A percentile compares a stretch with the other conserved stretches of the same genome.
phyloP scores from a whole-genome alignment of 2,888 invertebrate genomes.

The Harpalus rufipes region DNA sequence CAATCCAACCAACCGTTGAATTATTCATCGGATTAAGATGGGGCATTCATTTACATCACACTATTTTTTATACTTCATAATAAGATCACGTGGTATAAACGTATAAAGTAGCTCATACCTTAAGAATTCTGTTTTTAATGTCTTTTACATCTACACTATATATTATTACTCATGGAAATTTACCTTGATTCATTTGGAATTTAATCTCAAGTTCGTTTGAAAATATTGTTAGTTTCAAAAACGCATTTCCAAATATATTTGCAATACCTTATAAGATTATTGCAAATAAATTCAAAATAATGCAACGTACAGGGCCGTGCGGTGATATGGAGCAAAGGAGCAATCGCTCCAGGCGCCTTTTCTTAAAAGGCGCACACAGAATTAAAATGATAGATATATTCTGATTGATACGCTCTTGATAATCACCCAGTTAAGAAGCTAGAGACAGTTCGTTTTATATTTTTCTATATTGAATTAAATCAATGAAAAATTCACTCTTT shows the following conservation, averaged over 20 bases:
- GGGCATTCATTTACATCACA: constrained; percentile 46
- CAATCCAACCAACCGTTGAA: not conserved
- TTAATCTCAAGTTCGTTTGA: constrained; percentile 9
- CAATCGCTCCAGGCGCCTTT: too few relatives aligned
- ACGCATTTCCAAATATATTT: not conserved
- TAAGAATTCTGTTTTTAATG: constrained; percentile 29
- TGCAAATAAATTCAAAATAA: too few relatives aligned
- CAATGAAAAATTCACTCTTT: too few relatives aligned
- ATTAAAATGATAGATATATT: too few relatives aligned
- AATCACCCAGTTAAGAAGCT: too few relatives aligned
- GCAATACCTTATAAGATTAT: not conserved
- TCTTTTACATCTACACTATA: not conserved
- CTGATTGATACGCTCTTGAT: too few relatives aligned
- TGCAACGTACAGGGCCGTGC: too few relatives aligned
- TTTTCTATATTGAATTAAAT: too few relatives aligned
- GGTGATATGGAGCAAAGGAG: too few relatives aligned
- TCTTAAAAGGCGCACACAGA: too few relatives aligned
- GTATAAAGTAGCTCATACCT: constrained; percentile 17
- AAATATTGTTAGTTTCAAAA: not conserved
- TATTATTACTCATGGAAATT: constrained; percentile 44
- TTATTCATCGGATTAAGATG: constrained; percentile 55
- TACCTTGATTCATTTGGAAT: constrained; percentile 44
- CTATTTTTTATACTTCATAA: constrained; percentile 36
- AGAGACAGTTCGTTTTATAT: too few relatives aligned
- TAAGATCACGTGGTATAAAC: constrained; percentile 30